Percentiles rank a stretch among this genome's conserved stretches.
These are phyloP conservation scores for Phrynocephalus versicolor DNA, from an alignment of 2,113 vertebrate species.

Conservation along the genomic window DNA sequence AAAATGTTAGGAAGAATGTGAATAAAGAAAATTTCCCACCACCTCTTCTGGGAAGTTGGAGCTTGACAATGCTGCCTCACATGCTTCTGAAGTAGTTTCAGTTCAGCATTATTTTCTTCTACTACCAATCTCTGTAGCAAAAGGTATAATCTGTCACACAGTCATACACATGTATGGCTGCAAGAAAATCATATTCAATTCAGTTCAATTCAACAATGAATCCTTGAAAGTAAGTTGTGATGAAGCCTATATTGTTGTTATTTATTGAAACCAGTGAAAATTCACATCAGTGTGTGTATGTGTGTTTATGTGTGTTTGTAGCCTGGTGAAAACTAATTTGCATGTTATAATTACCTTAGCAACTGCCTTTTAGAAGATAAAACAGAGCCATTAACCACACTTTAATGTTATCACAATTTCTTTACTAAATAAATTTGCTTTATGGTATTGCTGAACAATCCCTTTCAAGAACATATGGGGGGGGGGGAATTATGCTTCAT, in stretches of 20 bases:
- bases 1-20: background rate
- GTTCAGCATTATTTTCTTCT: too few species aligned
- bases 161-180: too few species aligned
- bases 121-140: too few species aligned
- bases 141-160: too few species aligned
- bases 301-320: constrained; percentile 46
- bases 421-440: constrained; percentile 65
- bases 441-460: constrained; percentile 56
- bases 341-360: constrained; percentile 74
- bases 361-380: constrained; percentile 69
- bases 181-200: background rate
- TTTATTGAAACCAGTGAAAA: constrained; percentile 15
- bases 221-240: background rate
- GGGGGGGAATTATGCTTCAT: constrained; percentile 53
- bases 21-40: background rate
- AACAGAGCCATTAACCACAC: constrained; percentile 65
- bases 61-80: background rate
- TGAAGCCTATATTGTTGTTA: background rate
- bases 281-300: constrained; percentile 48
- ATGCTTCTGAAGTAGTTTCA: background rate
- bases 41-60: background rate
- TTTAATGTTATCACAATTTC: constrained; percentile 59
- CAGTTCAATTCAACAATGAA: background rate
- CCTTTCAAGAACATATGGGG: constrained; percentile 44
- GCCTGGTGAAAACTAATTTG: constrained; percentile 66